Evolutionary conservation across 2,888 invertebrate species (phyloP), one percentile per base, ranked within the genome.

Genomic region (Ashinkailepas kermadecensis): DNA sequence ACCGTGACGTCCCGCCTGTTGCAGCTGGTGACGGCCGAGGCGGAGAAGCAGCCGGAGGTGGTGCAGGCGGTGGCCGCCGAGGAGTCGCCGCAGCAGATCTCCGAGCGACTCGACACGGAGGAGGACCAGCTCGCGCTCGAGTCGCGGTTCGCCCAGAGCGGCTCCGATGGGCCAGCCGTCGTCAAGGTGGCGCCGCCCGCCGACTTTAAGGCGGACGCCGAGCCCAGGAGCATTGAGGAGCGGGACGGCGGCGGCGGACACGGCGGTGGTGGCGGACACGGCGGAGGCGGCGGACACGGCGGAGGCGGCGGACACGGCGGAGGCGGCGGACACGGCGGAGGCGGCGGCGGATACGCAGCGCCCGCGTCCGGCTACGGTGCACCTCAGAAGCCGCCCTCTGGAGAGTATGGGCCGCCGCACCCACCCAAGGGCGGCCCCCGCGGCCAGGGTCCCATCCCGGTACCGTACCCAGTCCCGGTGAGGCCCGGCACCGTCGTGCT

Each of bases 361-460:
- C 74, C 74, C 10, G 56, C 74, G 11, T 74, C 74, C 56, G 74
- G 74, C 21, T 74, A 74, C 56, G 74, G 74, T 10, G 74, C 74
- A 7, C 74, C 74, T 56, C 65, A 65, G 23, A 9, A 8, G 56
- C 12, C 15, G 15, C 74, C 54, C 21, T 18, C 74, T 11, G 74
- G 74, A 0, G 79, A 79, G n/a, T 79, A 79, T 58, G 79, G 79
- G n/a, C 79, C 79, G 9, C 79, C 79, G 25, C 79, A 25, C 12
- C 79, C 79, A 6, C 79, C 79, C 13, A 79, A 79, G 79, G 79
- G 79, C 23, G 79, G 79, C 58, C 79, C 79, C 4, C 79, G 79
- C 23, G 79, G 79, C 12, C 79, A 79, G 58, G 79, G 79, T 1
- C 79, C 79, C 7, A 79, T 79, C 25, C 79, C 79, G 15, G 79